Evolutionary conservation across 2,888 invertebrate genomes (phyloP).

Genomic region (Tetragonula carbonaria): DNA sequence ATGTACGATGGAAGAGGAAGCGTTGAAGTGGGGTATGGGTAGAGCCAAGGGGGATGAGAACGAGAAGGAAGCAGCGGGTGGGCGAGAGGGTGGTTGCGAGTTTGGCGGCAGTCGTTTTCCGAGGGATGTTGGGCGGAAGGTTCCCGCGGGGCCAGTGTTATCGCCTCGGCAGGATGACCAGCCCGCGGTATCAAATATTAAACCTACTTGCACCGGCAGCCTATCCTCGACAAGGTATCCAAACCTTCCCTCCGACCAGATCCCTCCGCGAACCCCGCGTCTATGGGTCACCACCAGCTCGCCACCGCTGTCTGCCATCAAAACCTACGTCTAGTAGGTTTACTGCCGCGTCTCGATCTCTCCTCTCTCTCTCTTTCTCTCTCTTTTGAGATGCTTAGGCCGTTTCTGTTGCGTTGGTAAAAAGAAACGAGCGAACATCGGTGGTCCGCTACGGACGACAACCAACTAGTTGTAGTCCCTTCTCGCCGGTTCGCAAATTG

Average conservation of each 20-base stretch:
- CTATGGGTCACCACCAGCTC: constrained; percentile 55
- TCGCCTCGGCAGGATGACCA: constrained; percentile 84
- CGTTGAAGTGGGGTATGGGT: constrained; percentile 16
- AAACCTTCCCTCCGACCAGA: constrained; percentile 67
- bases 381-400: constrained; percentile 38
- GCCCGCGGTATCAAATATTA: constrained; percentile 83
- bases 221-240: constrained; percentile 76
- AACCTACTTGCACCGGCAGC: constrained; percentile 82
- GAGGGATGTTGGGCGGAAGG: constrained; percentile 82
- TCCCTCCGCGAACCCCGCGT: constrained; percentile 62
- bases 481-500: constrained; percentile 32
- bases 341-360: constrained; percentile 63
- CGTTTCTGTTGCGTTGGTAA: constrained; percentile 13
- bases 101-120: constrained; percentile 79
- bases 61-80: constrained; percentile 46
- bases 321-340: constrained; percentile 71
- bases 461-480: not conserved
- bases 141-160: constrained; percentile 84
- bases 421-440: constrained; percentile 7
- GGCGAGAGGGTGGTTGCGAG: constrained; percentile 54
- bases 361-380: constrained; percentile 58
- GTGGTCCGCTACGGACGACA: not conserved
- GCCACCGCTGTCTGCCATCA: constrained; percentile 64
- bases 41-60: constrained; percentile 40
- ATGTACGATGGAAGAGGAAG: constrained; percentile 42